Base-by-base conservation (phyloP, 2,113 vertebrate species). In the Callospermophilus lateralis region DNA sequence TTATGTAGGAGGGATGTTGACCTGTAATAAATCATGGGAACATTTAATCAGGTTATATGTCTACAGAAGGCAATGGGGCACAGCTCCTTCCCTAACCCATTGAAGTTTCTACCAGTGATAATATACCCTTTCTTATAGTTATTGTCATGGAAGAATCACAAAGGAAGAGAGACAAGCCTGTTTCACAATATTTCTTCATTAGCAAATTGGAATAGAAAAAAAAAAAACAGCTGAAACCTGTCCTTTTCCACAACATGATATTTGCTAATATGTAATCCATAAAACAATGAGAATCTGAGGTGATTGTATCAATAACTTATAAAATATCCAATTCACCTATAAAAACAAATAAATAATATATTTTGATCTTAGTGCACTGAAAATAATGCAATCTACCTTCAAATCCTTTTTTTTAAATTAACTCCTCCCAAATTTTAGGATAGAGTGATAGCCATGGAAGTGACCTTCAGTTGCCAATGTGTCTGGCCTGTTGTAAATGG, bases 341-440 rank as follows among this genome's bases (percentile, higher is more conserved):
- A 89, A 97, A 96, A 85, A 39, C 63, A 94, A 96, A 80, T 96
- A 84, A 84, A 74, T 96, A 93, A 5, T 51, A 34, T 83, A 89
- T 97, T 93, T 97, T 96, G 37, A 97, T 91, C 10, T 68, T 67
- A 93, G 81, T 94, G 79, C 37, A 80, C 19, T 87, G 63, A 94
- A 28, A 96, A 78, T 79, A 17, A 93, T 42, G 10, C n/a, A 77
- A 34, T 84, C 70, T 87, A 84, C 12, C 39, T 89, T 65, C 53
- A 90, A 73, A 74, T 92, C 6, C 8, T 92, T 90, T 87, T 93
- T 94, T 32, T 84, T 68, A 63, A 93, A 84, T 95, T 96, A 94
- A 85, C 53, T 10, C 34, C 2, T 63, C 9, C 15, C 37, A 68
- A 19, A 68, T 67, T 96, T 90, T 81, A 53, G 5, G 78, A 6